These are phyloP conservation scores for Semnornis frantzii DNA, from an alignment of 2,113 vertebrate species.

Conservation along the genomic window DNA sequence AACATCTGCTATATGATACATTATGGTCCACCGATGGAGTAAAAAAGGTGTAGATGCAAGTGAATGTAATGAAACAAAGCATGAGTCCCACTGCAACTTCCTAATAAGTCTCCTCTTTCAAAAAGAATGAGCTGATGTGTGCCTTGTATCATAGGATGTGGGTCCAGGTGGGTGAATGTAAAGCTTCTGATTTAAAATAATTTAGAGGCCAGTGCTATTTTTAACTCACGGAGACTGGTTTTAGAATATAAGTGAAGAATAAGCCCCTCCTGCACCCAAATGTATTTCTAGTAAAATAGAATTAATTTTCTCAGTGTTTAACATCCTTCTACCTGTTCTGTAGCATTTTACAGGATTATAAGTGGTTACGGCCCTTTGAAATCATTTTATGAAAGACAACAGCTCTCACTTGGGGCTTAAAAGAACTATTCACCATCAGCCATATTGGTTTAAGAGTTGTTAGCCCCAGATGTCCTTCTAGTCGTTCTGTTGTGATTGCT, in stretches of 20 bases:
- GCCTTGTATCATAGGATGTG: background rate
- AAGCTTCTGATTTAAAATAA: background rate
- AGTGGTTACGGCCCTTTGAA: background rate
- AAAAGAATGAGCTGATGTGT: background rate
- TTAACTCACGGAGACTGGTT: background rate
- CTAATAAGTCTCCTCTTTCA: background rate
- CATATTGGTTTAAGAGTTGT: background rate
- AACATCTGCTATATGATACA: background rate
- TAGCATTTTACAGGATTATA: background rate
- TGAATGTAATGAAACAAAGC: fast-evolving
- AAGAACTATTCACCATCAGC: background rate
- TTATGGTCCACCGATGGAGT: background rate
- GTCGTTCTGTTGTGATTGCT: background rate
- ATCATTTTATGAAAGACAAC: background rate
- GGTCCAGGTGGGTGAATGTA: background rate
- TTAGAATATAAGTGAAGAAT: background rate
- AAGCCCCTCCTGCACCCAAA: background rate
- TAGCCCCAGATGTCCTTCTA: background rate
- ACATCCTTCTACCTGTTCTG: background rate
- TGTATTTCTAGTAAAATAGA: background rate
- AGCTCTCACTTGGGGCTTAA: background rate
- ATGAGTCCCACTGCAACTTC: background rate
- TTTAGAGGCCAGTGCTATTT: background rate
- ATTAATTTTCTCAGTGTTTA: background rate
- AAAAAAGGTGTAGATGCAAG: background rate